Conservation (phyloP, 2,888 invertebrate genomes). For the Campoletis raptor region DNA sequence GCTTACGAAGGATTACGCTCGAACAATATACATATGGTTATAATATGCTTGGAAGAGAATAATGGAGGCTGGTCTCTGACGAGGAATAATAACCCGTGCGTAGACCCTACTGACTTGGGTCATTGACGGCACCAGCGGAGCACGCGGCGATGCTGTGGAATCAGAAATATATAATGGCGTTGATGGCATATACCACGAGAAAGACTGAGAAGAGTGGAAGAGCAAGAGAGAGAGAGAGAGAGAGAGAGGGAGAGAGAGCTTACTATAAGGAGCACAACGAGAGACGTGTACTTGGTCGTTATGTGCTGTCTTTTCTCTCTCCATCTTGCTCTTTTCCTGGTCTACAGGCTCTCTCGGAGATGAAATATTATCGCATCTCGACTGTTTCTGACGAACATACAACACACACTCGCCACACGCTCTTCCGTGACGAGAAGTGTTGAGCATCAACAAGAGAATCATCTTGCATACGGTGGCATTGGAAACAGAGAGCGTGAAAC, state of each 20-base stretch:
- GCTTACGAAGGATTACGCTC: conserved; percentile 22
- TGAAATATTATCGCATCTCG: conserved; percentile 67
- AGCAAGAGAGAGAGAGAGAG: background rate
- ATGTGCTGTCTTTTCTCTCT: conserved; percentile 27
- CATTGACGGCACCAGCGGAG: conserved; percentile 67
- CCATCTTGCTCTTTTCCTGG: conserved; percentile 22
- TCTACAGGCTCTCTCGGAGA: conserved; percentile 51
- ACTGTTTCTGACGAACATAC: conserved; percentile 38
- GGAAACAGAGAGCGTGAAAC: conserved; percentile 34
- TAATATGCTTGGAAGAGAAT: conserved; percentile 61
- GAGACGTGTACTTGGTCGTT: conserved; percentile 53
- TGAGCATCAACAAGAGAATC: conserved; percentile 42
- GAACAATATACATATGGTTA: conserved; percentile 22
- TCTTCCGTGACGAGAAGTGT: conserved; percentile 43
- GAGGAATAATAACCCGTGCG: conserved; percentile 73
- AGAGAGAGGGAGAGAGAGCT: conserved; percentile 12
- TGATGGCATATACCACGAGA: conserved; percentile 36
- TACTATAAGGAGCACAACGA: conserved; percentile 56
- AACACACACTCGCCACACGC: conserved; percentile 9
- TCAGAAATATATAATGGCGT: conserved; percentile 67
- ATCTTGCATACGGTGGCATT: conserved; percentile 40
- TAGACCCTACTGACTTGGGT: conserved; percentile 68
- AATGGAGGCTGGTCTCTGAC: conserved; percentile 70
- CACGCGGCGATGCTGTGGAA: conserved; percentile 59
- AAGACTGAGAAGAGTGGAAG: background rate